Conservation (phyloP, 2,888 invertebrate genomes). For the Luperina nickerlii region DNA sequence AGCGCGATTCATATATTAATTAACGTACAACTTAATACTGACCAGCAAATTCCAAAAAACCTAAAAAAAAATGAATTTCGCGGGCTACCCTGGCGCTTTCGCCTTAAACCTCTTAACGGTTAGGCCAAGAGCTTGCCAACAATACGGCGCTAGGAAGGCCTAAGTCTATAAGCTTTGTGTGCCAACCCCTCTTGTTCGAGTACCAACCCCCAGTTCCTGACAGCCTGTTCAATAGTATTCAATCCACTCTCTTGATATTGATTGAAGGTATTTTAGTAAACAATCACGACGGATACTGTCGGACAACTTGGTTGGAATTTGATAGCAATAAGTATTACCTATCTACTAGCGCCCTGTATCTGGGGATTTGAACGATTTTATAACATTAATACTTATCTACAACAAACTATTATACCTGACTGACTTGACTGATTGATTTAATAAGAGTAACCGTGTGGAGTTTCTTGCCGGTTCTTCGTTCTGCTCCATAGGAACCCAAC, state of each 20-base stretch:
- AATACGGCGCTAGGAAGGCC: not conserved
- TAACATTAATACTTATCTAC: not conserved
- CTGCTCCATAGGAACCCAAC: too few relatives aligned
- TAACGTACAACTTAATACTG: too few relatives aligned
- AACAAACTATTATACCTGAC: too few relatives aligned
- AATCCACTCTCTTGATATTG: not conserved
- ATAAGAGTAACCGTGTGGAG: too few relatives aligned
- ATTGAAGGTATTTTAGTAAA: conserved; percentile 3
- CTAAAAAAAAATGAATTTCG: too few relatives aligned
- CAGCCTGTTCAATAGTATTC: not conserved
- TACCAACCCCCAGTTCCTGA: not conserved
- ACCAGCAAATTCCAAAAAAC: too few relatives aligned
- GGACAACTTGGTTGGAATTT: not conserved
- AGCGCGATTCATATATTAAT: too few relatives aligned
- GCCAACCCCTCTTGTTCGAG: not conserved
- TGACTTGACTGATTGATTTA: not conserved
- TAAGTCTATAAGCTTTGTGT: conserved; percentile 6
- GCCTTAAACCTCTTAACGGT: not conserved
- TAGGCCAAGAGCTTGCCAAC: not conserved
- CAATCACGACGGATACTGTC: too few relatives aligned
- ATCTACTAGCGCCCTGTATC: not conserved
- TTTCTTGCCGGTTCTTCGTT: too few relatives aligned
- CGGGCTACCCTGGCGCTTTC: too few relatives aligned
- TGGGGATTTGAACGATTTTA: not conserved
- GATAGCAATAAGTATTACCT: not conserved